Percentiles rank a stretch among this genome's conserved stretches.
Evolutionary conservation across 2,888 invertebrate species (phyloP).

Genomic region (Cerastis rubricosa): DNA sequence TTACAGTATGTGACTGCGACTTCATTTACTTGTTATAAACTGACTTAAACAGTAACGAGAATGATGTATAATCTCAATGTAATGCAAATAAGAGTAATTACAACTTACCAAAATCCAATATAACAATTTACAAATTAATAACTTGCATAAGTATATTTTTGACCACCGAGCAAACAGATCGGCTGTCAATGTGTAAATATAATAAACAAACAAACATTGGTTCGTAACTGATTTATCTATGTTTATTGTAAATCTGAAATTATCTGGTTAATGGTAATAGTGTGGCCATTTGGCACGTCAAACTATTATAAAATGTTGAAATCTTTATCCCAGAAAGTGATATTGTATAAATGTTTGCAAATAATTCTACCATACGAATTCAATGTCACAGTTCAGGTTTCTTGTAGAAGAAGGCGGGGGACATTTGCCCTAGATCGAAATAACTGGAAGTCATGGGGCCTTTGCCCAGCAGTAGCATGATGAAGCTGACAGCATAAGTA

Average conservation of each 20-base stretch:
- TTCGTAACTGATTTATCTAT: slow-evolving; percentile 17
- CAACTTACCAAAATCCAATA: not conserved
- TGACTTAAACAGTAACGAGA: not conserved
- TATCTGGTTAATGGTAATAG: not conserved
- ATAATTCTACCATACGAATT: not conserved
- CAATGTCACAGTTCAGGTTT: not conserved
- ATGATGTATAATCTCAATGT: not conserved
- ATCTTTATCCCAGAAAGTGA: not conserved
- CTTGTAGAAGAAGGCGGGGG: not conserved
- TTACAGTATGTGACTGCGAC: not conserved
- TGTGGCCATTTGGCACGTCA: not conserved
- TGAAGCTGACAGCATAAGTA: not conserved
- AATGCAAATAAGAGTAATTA: not conserved
- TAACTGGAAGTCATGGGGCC: not conserved
- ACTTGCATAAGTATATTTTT: not conserved
- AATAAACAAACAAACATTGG: slow-evolving; percentile 19
- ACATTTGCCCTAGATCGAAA: not conserved
- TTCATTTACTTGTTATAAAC: not conserved
- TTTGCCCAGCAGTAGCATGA: not conserved
- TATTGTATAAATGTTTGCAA: not conserved
- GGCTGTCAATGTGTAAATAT: slow-evolving; percentile 26
- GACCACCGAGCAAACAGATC: not conserved
- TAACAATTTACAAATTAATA: not conserved
- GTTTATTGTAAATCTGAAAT: not conserved
- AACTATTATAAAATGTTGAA: not conserved